Evolutionary conservation across 2,888 invertebrate genomes (phyloP).

Genomic region (Lasius platythorax): DNA sequence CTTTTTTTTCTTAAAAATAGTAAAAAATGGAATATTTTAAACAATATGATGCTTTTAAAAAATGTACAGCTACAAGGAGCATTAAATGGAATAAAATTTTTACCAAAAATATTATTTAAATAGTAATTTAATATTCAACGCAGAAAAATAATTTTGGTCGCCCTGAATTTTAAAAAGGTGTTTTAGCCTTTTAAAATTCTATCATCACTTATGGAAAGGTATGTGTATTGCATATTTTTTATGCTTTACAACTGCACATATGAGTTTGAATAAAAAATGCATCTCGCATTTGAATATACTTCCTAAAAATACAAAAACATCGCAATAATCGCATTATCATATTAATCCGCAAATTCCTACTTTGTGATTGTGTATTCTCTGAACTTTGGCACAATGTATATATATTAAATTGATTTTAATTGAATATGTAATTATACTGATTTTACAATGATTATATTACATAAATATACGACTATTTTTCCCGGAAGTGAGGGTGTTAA

Average conservation of each 20-base stretch:
- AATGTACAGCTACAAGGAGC: not conserved
- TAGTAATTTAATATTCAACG: not conserved
- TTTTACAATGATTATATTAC: not conserved
- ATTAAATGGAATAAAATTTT: not conserved
- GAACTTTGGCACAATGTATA: not conserved
- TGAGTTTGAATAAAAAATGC: not conserved
- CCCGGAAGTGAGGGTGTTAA: not conserved
- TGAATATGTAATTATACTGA: not conserved
- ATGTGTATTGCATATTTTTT: not conserved
- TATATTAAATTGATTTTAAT: not conserved
- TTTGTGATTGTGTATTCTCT: not conserved
- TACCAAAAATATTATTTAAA: not conserved
- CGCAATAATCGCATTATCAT: too few relatives aligned
- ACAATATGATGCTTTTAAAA: not conserved
- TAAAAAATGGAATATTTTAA: not conserved
- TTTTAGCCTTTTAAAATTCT: not conserved
- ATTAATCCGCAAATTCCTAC: not conserved
- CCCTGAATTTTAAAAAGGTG: not conserved
- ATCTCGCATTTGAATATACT: not conserved
- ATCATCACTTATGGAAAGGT: not conserved
- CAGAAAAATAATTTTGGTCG: not conserved
- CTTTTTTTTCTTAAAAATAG: not conserved
- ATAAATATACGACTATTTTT: not conserved
- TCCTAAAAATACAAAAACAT: not conserved
- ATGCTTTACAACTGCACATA: too few relatives aligned